Evolutionary conservation across 30 jellyfish, hydroid and myxozoan species (phyloP).

Genomic region (Pseudorhiza aurosa): DNA sequence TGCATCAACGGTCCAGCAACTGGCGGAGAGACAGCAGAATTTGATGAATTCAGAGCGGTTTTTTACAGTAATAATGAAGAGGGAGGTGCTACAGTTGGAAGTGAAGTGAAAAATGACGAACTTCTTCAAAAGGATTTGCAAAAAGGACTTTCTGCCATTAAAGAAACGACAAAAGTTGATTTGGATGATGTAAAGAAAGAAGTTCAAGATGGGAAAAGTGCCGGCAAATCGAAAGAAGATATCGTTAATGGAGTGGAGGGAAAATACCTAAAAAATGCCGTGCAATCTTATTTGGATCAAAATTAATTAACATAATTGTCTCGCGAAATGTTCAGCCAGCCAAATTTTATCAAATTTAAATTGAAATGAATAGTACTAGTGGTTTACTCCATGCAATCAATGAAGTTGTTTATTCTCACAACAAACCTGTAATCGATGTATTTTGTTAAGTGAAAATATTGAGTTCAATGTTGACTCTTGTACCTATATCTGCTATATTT

Average conservation of each 20-base stretch:
- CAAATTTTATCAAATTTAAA: too few species aligned
- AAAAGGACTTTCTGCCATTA: not conserved
- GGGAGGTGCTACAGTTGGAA: not conserved
- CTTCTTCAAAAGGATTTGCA: not conserved
- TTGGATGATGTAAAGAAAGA: not conserved
- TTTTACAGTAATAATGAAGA: not conserved
- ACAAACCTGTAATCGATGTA: too few species aligned
- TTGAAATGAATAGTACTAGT: too few species aligned
- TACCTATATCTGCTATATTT: too few species aligned
- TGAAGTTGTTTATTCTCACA: too few species aligned
- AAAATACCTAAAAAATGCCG: not conserved
- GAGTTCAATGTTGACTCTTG: too few species aligned
- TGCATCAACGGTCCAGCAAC: not conserved
- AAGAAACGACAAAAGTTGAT: not conserved
- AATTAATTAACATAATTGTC: too few species aligned
- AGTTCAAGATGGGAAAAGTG: not conserved
- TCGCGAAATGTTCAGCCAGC: too few species aligned
- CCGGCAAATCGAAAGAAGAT: not conserved
- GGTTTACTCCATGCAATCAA: too few species aligned
- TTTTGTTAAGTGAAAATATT: too few species aligned
- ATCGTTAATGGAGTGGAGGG: too few species aligned
- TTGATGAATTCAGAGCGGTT: not conserved
- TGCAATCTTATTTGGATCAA: not conserved
- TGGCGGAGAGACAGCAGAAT: not conserved
- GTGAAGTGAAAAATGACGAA: not conserved